These are phyloP conservation scores for Acrossocheilus wenchowensis DNA, from an alignment of 2,797 vertebrate species.

Conservation along the genomic window DNA sequence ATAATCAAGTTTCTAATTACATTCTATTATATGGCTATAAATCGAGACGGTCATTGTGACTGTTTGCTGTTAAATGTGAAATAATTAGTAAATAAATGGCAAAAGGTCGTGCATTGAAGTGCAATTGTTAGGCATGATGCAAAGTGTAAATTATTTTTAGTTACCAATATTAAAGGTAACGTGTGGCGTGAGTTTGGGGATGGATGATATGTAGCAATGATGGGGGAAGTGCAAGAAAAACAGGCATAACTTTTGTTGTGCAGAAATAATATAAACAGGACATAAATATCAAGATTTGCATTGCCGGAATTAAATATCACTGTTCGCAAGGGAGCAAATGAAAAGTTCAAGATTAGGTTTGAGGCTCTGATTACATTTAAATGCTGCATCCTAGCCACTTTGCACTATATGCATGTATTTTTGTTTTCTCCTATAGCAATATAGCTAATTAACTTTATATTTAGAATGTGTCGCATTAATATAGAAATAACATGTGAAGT, in stretches of 20 bases:
- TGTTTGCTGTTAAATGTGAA: constrained; percentile 1
- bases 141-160: not conserved
- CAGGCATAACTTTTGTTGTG: not conserved
- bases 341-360: not conserved
- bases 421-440: not conserved
- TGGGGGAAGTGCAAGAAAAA: not conserved
- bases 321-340: not conserved
- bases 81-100: not conserved
- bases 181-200: not conserved
- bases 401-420: not conserved
- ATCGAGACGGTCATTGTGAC: not conserved
- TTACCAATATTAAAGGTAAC: not conserved
- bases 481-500: not conserved
- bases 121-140: not conserved
- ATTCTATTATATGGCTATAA: not conserved
- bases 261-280: not conserved
- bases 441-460: not conserved
- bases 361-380: not conserved
- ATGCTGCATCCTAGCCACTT: not conserved
- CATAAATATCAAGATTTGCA: not conserved
- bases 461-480: not conserved
- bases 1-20: not conserved
- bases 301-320: not conserved
- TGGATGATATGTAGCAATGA: not conserved
- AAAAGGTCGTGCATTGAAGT: not conserved